phyloP scores from a whole-genome alignment of 2,888 invertebrate genomes.

The Ennomos erosarius region DNA sequence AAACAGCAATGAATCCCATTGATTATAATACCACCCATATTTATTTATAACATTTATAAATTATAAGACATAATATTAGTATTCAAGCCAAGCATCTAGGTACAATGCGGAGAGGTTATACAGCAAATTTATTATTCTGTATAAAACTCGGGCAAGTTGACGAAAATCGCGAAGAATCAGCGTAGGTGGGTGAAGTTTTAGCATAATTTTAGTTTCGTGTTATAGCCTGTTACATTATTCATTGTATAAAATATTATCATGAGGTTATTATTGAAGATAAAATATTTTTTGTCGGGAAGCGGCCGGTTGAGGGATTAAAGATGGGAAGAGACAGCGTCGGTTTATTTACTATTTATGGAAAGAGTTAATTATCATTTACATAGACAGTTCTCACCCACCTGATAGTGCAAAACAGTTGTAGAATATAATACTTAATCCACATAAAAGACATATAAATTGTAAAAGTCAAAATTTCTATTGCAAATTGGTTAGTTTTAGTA shows the following conservation, averaged over 20 bases:
- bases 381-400: not conserved
- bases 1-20: no score
- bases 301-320: slow-evolving; percentile 26
- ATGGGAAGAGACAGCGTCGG: slow-evolving; percentile 9
- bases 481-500: no score
- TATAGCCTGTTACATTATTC: slow-evolving; percentile 44
- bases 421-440: no score
- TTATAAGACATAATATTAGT: not conserved
- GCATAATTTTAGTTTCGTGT: slow-evolving; percentile 43
- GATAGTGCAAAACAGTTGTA: no score
- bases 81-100: not conserved
- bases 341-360: slow-evolving; percentile 11
- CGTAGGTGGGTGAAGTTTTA: slow-evolving; percentile 40
- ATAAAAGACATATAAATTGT: no score
- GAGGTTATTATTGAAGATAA: slow-evolving; percentile 36
- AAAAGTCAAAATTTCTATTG: no score
- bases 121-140: slow-evolving; percentile 9
- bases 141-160: slow-evolving; percentile 32
- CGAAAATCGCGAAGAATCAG: slow-evolving; percentile 33
- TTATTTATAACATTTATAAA: no score
- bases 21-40: no score
- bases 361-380: slow-evolving; percentile 4
- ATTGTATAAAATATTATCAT: slow-evolving; percentile 42
- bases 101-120: not conserved
- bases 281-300: slow-evolving; percentile 29